Base-by-base conservation (phyloP, 2,888 invertebrate species). In the Heteromurus nitidus region DNA sequence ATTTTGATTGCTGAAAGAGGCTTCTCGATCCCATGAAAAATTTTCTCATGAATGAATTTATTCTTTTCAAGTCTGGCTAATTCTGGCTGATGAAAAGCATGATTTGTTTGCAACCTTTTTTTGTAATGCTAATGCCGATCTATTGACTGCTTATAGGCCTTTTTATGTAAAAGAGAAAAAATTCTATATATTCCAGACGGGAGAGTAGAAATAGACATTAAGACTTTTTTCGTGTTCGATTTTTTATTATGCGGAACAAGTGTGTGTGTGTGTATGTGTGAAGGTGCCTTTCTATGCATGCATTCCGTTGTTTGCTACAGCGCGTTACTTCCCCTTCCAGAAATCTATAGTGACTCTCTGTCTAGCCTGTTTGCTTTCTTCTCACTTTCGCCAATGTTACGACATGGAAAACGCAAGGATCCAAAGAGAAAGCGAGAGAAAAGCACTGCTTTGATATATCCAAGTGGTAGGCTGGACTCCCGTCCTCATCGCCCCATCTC, bases 111-210 rank as follows among this genome's bases (percentile, higher is more conserved):
- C 73, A 47, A 30, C 50, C 47, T 3, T 20, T 55, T 44, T 68
- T 75, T 75, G 68, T 58, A 44, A 75, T 75, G 75, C 75, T 67
- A 75, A 75, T 75, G 60, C 47, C n/a, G 42, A 69, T n/a, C 3
- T 53, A 22, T 53, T 26, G 68, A 69, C 50, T 50, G 16, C 7
- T 36, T n/a, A 36, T 13, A 47, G 24, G 36, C 13, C 13, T 26
- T 58, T 28, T 58, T 5, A 3, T 7, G 26, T 58, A 13, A 26
- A 31, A 69, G 68, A 7, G 53, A 11, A 26, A 24, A 2, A 2
- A 42, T 20, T 31, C 30, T 11, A 44, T 24, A 47, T 62, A 20
- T 26, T 47, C 24, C 50, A 24, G 58, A 18, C 36, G 31, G 58
- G 50, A 64, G 26, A 73, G 42, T 13, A 65, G 65, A 36, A 65